A percentile compares a stretch with the other conserved stretches of the same genome.
Conservation (phyloP, 2,113 vertebrate species). For the Microcebus griseorufus region DNA sequence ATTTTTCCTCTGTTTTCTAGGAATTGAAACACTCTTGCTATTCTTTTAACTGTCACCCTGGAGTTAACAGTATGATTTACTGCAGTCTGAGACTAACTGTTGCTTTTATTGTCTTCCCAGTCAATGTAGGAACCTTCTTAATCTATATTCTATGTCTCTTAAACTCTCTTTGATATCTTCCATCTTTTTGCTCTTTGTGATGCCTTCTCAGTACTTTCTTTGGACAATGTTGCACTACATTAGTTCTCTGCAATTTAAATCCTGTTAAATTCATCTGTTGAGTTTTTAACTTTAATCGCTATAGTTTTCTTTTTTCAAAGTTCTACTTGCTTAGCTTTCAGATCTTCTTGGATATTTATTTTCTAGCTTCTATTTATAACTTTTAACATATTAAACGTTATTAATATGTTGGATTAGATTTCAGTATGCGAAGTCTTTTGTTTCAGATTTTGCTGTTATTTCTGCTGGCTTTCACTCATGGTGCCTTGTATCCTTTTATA, state of each 20-base stretch:
- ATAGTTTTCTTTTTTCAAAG: not conserved
- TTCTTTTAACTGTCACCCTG: not conserved
- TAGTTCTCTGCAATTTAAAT: not conserved
- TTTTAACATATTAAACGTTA: not conserved
- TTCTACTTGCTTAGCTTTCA: not conserved
- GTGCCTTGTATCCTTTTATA: not conserved
- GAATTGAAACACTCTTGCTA: not conserved
- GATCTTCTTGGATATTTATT: not conserved
- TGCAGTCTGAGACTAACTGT: not conserved
- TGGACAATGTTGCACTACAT: not conserved
- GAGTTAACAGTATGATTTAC: not conserved
- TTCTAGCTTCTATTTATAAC: not conserved
- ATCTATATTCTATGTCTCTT: not conserved
- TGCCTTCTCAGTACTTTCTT: not conserved
- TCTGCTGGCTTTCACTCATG: not conserved
- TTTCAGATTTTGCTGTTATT: not conserved
- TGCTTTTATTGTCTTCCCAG: not conserved
- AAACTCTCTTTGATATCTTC: not conserved
- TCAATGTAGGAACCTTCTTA: not conserved
- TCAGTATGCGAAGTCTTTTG: not conserved
- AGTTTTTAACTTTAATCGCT: not conserved
- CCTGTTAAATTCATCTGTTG: not conserved
- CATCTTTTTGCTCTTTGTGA: not conserved
- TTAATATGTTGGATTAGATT: not conserved
- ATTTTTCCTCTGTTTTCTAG: not conserved